Evolutionary conservation across 2,888 invertebrate genomes (phyloP).

Genomic region (Zhuqinia jingwanae): DNA sequence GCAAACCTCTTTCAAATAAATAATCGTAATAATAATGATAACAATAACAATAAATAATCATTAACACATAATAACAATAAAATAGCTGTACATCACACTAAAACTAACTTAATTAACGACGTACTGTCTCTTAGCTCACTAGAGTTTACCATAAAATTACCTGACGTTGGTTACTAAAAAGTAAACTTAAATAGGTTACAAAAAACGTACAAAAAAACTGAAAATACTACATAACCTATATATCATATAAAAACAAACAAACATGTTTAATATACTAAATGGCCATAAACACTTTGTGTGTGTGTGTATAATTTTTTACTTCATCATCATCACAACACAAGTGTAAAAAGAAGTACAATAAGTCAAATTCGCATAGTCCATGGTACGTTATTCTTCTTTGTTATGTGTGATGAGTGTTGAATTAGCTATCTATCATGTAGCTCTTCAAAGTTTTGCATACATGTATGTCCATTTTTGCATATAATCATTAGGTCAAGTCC

Average conservation of each 20-base stretch:
- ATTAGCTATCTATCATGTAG: too few relatives aligned
- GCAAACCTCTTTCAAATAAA: constrained; percentile 8
- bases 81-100: constrained; percentile 16
- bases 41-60: constrained; percentile 4
- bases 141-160: constrained; percentile 54
- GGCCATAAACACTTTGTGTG: constrained; percentile 65
- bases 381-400: background rate
- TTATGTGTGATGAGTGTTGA: background rate
- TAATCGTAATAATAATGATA: background rate
- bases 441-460: background rate
- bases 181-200: constrained; percentile 4
- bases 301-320: constrained; percentile 41
- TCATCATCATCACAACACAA: constrained; percentile 50
- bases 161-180: constrained; percentile 40
- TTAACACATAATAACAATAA: background rate
- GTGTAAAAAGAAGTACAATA: constrained; percentile 22
- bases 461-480: background rate
- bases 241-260: background rate
- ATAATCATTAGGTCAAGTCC: constrained; percentile 10
- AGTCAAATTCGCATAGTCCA: constrained; percentile 21
- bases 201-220: constrained; percentile 23
- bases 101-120: constrained; percentile 13
- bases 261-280: constrained; percentile 51
- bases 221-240: constrained; percentile 20
- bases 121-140: background rate